A percentile compares a stretch with the other conserved stretches of the same genome.
phyloP scores from a whole-genome alignment of 23 tunicate genomes.

The Phallusia fumigata region DNA sequence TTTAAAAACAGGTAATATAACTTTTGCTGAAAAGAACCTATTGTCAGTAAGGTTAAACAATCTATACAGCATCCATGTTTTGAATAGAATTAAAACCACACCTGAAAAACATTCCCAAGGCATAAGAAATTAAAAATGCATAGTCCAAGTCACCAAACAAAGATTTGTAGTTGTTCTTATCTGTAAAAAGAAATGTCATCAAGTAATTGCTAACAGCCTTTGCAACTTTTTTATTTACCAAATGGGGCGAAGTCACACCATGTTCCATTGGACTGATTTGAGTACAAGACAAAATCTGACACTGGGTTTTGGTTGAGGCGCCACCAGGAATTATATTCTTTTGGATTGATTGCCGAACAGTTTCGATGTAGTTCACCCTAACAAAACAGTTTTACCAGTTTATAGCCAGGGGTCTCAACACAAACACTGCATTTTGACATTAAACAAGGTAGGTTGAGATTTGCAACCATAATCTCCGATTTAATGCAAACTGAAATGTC shows the following conservation, averaged over 20 bases:
- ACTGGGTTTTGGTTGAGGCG: conserved; percentile 11
- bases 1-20: background rate
- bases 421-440: no score
- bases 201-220: background rate
- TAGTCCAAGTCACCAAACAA: conserved; percentile 89
- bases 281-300: background rate
- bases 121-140: conserved; percentile 89
- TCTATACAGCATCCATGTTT: no score
- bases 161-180: conserved; percentile 49
- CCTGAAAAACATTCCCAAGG: conserved; percentile 93
- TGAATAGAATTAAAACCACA: background rate
- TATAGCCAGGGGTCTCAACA: no score
- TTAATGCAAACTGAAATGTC: no score
- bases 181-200: conserved; percentile 19
- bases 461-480: no score
- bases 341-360: conserved; percentile 33
- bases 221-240: conserved; percentile 45
- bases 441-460: no score
- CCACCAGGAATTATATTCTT: conserved; percentile 13
- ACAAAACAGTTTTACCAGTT: background rate
- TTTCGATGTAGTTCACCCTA: conserved; percentile 86
- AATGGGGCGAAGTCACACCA: conserved; percentile 98
- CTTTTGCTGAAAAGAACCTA: no score
- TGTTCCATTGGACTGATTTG: conserved; percentile 46
- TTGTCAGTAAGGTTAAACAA: no score